These are phyloP conservation scores for Dendrolimus punctatus DNA, from an alignment of 1,140 invertebrate species.

Conservation along the genomic window DNA sequence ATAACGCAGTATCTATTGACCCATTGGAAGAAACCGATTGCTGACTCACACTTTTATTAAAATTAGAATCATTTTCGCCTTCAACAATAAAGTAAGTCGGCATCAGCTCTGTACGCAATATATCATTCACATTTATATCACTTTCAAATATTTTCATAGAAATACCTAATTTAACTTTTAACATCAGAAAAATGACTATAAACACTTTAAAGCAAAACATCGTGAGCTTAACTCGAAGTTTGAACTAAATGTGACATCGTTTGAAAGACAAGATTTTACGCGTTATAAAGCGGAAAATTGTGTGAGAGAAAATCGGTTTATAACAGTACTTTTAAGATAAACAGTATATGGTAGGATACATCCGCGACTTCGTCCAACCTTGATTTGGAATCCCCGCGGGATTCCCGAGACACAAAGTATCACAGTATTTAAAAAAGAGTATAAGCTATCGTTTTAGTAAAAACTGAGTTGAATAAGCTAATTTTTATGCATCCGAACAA, in stretches of 20 bases:
- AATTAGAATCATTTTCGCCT: conserved; percentile 13
- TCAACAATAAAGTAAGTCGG: conserved; percentile 72
- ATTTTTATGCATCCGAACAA: no score
- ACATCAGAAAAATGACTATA: background rate
- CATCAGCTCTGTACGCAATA: conserved; percentile 75
- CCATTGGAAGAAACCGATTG: conserved; percentile 53
- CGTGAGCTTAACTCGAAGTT: no score
- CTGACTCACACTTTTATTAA: conserved; percentile 11
- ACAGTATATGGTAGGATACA: no score
- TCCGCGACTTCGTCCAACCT: no score
- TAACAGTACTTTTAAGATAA: no score
- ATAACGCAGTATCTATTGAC: conserved; percentile 72
- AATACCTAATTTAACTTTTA: conserved; percentile 4
- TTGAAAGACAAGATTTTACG: conserved; percentile 24
- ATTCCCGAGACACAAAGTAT: no score
- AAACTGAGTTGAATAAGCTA: no score
- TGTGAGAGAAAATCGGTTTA: no score
- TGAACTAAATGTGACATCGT: background rate
- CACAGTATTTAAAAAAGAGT: no score
- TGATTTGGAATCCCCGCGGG: no score
- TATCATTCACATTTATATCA: conserved; percentile 74
- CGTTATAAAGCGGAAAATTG: conserved; percentile 60
- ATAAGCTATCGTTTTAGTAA: no score
- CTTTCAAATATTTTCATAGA: conserved; percentile 26
- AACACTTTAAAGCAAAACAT: no score